Evolutionary conservation across 1,140 invertebrate genomes (phyloP).

Genomic region (Lepeophtheirus salmonis): DNA sequence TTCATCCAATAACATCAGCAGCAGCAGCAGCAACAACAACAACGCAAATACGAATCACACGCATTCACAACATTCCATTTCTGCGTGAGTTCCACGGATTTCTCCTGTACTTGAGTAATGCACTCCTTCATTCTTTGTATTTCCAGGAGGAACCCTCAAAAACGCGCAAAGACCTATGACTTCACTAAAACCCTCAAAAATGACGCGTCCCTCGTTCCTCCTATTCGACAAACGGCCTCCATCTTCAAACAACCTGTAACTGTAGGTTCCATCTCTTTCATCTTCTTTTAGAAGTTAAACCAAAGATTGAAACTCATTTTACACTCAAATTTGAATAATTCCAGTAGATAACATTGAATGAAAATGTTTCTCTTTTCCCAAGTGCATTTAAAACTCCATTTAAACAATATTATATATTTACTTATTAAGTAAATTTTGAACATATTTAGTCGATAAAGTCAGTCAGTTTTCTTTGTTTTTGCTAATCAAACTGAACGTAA

Average conservation of each 20-base stretch:
- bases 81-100: neutral
- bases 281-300: too few relatives aligned
- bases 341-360: too few relatives aligned
- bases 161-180: conserved; percentile 21
- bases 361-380: too few relatives aligned
- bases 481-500: too few relatives aligned
- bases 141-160: neutral
- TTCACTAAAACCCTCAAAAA: conserved; percentile 32
- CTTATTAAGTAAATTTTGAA: too few relatives aligned
- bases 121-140: neutral
- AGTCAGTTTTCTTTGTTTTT: too few relatives aligned
- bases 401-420: too few relatives aligned
- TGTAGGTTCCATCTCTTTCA: conserved; percentile 72
- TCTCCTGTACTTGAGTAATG: neutral
- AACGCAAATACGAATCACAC: conserved; percentile 33
- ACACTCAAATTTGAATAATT: too few relatives aligned
- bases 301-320: too few relatives aligned
- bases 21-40: conserved; percentile 40
- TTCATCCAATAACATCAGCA: conserved; percentile 39
- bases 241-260: conserved; percentile 98
- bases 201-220: conserved; percentile 73
- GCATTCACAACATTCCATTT: conserved; percentile 5
- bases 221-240: conserved; percentile 89
- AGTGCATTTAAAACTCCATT: too few relatives aligned
- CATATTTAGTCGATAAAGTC: too few relatives aligned